Percentiles rank a stretch among this genome's conserved stretches.
Conservation (phyloP, 2,888 invertebrate genomes). For the Nomada ferruginata region DNA sequence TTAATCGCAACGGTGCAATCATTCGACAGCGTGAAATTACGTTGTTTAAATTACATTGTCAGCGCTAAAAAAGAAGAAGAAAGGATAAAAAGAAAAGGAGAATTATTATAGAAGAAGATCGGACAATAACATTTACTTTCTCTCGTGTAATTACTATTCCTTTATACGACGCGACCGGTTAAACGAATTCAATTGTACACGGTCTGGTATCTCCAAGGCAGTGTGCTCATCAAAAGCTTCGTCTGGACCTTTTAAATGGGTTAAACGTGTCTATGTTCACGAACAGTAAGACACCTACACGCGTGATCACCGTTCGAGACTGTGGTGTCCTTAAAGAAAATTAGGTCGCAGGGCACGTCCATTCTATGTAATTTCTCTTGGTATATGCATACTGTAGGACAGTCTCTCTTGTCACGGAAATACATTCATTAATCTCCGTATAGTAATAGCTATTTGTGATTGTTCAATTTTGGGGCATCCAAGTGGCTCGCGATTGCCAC, state of each 20-base stretch:
- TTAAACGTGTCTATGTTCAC: slow-evolving; percentile 7
- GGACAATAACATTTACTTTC: not conserved
- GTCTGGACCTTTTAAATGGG: slow-evolving; percentile 27
- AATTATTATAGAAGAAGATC: not conserved
- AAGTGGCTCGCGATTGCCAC: slow-evolving; percentile 68
- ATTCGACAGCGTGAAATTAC: not conserved
- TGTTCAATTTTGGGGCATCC: slow-evolving; percentile 56
- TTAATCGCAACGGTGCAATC: not conserved
- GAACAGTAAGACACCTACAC: not conserved
- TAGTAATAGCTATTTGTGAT: slow-evolving; percentile 24
- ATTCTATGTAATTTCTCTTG: slow-evolving; percentile 13
- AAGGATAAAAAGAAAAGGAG: too few species aligned
- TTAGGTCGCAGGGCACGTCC: slow-evolving; percentile 42
- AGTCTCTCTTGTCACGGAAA: slow-evolving; percentile 51
- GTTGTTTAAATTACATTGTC: not conserved
- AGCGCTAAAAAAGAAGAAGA: not conserved
- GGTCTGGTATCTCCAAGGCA: slow-evolving; percentile 6
- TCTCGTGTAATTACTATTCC: slow-evolving; percentile 32
- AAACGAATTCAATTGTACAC: slow-evolving; percentile 35
- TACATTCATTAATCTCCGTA: slow-evolving; percentile 60
- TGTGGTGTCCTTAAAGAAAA: slow-evolving; percentile 38
- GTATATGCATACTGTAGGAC: slow-evolving; percentile 26
- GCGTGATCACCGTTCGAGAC: slow-evolving; percentile 2
- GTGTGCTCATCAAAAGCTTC: slow-evolving; percentile 18
- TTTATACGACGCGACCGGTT: slow-evolving; percentile 2